Conservation (phyloP, 2,888 invertebrate genomes). For the Stictocephala bisonia region DNA sequence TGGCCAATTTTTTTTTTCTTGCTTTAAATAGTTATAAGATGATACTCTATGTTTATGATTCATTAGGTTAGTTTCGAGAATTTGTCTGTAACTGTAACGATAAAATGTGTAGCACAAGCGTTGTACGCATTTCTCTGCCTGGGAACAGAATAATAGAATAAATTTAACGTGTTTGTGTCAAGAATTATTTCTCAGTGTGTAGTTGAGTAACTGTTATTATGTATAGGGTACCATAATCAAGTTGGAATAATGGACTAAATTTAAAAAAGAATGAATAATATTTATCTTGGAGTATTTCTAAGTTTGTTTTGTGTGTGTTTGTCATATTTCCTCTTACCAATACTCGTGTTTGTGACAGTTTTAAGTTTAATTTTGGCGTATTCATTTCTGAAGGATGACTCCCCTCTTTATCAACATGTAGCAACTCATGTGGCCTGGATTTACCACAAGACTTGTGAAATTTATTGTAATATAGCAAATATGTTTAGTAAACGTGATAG, state of each 20-base stretch:
- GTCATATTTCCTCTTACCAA: conserved; percentile 12
- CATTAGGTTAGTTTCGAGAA: too few species aligned
- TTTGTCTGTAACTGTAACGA: too few species aligned
- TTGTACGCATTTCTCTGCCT: too few species aligned
- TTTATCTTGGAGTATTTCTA: conserved; percentile 23
- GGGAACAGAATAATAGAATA: too few species aligned
- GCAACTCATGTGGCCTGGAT: conserved; percentile 41
- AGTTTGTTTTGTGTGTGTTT: conserved; percentile 28
- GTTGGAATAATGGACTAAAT: conserved; percentile 39
- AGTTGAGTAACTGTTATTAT: too few species aligned
- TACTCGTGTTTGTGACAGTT: conserved; percentile 6
- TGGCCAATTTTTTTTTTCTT: too few species aligned
- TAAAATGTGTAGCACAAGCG: too few species aligned
- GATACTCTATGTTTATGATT: too few species aligned
- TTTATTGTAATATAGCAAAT: conserved; percentile 4
- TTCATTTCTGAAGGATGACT: conserved; percentile 36
- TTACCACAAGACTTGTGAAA: conserved; percentile 30
- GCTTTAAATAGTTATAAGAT: too few species aligned
- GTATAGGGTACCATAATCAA: too few species aligned
- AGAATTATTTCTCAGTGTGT: too few species aligned
- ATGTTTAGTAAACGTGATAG: conserved; percentile 41
- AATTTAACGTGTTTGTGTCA: too few species aligned
- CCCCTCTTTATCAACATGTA: conserved; percentile 35
- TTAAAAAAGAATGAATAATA: conserved; percentile 35
- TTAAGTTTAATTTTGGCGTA: conserved; percentile 35